Percentiles rank a stretch among this genome's conserved stretches.
phyloP scores from a whole-genome alignment of 2,797 vertebrate species.

The Coracias cyanogaster region DNA sequence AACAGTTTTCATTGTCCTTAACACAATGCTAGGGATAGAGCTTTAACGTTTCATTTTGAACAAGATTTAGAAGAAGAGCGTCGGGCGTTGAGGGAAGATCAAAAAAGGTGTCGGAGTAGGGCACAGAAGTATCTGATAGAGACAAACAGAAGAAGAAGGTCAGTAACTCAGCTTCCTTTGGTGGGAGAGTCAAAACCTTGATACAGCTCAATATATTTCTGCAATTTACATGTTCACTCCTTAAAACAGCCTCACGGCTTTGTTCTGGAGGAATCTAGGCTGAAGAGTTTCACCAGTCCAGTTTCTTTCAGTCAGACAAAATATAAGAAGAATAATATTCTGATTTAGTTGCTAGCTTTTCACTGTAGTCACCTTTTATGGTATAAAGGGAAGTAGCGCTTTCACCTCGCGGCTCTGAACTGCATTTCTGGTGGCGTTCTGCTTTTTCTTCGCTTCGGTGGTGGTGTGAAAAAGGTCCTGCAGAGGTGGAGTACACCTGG shows the following conservation, averaged over 20 bases:
- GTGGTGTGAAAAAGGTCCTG: not conserved
- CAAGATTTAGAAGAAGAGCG: constrained; percentile 83
- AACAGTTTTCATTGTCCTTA: constrained; percentile 74
- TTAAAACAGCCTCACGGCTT: not conserved
- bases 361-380: not conserved
- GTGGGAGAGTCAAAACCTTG: not conserved
- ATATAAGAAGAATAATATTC: not conserved
- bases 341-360: not conserved
- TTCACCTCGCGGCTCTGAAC: not conserved
- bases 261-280: not conserved
- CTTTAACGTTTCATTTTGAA: constrained; percentile 71
- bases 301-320: not conserved
- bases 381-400: not conserved
- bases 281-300: not conserved
- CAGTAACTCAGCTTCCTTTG: constrained; percentile 52
- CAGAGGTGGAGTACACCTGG: no score
- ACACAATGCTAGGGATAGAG: constrained; percentile 71
- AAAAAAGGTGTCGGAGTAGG: constrained; percentile 82
- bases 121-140: constrained; percentile 85
- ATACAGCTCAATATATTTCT: not conserved
- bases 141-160: constrained; percentile 91
- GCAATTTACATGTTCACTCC: not conserved
- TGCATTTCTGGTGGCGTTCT: not conserved
- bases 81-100: constrained; percentile 83
- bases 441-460: not conserved